Percentiles rank a stretch among this genome's conserved stretches.
phyloP scores from a whole-genome alignment of 2,797 vertebrate species.

The Fistularia tabacaria region DNA sequence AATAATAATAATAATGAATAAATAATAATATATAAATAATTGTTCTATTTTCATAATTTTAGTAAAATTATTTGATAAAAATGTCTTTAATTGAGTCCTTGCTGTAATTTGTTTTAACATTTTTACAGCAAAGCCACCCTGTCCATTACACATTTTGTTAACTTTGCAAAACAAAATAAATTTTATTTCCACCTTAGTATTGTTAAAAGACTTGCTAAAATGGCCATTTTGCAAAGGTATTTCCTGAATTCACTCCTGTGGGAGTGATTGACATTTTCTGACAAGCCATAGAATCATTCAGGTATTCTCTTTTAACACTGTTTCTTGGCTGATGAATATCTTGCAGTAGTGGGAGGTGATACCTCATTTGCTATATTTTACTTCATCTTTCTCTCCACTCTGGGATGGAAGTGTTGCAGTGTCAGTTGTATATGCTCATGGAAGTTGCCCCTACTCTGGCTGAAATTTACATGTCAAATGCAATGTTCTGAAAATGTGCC shows the following conservation, averaged over 20 bases:
- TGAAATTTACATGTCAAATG: conserved; percentile 62
- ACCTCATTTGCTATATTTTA: conserved; percentile 50
- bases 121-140: too few relatives aligned
- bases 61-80: too few relatives aligned
- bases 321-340: conserved; percentile 49
- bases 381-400: conserved; percentile 32
- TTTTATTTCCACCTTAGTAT: too few relatives aligned
- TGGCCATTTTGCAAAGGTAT: conserved; percentile 2
- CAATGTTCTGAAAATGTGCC: conserved; percentile 42
- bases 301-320: conserved; percentile 51
- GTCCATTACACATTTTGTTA: too few relatives aligned
- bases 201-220: not conserved
- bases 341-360: conserved; percentile 30
- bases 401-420: conserved; percentile 55
- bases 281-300: conserved; percentile 32
- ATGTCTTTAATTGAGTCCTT: too few relatives aligned
- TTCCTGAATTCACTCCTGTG: conserved; percentile 16
- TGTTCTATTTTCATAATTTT: too few relatives aligned
- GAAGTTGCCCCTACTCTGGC: conserved; percentile 43
- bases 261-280: conserved; percentile 24
- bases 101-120: too few relatives aligned
- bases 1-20: too few relatives aligned
- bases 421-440: conserved; percentile 51
- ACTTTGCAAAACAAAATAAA: too few relatives aligned
- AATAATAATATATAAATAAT: too few relatives aligned